Base-by-base conservation (phyloP, 1,140 invertebrate species). In the Streblospio benedicti region DNA sequence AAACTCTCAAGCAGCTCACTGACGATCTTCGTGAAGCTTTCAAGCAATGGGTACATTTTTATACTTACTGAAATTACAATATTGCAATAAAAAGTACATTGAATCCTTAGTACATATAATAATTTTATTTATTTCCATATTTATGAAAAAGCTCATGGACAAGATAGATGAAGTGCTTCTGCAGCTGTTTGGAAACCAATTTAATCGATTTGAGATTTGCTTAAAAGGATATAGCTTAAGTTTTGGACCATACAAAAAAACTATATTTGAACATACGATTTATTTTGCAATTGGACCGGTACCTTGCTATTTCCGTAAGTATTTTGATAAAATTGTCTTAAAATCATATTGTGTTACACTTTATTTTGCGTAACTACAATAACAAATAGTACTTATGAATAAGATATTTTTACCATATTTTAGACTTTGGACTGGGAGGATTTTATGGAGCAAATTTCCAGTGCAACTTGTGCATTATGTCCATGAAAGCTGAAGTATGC, bases 101-200 rank as follows among this genome's bases (percentile, higher is more conserved):
- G 14, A 20, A 28, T 18, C 30, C 2, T 4, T 18, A 23, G 0
- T 47, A 41, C 14, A 41, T 18, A 41, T 14, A 14, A 18, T 14
- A 18, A 41, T 41, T 18, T 41, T 41, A 41, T 41, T 41, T 18
- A 14, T 41, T 41, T 18, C 38, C 38, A 6, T 47, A 27, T 28
- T 27, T 23, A 27, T 47, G 45, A 47, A 12, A 28, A 14, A 6
- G n/a, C 45, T 27, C 23, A 47, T 47, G 23, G 9, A 47, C 9
- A 47, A 47, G 5, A 6, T 47, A 4, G 30, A 28, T 47, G 45
- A 47, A 47, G n/a, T 27, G 25, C 9, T 47, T 47, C 45, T 23
- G 45, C n/a, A 47, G 45, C 14, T 47, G 30, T 47, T 47, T 28
- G 45, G 45, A 47, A 28, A 47, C n/a, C 23, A 47, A 28, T 47